Base-by-base conservation (phyloP, 2,797 vertebrate genomes). In the Odontamblyopus rebecca region DNA sequence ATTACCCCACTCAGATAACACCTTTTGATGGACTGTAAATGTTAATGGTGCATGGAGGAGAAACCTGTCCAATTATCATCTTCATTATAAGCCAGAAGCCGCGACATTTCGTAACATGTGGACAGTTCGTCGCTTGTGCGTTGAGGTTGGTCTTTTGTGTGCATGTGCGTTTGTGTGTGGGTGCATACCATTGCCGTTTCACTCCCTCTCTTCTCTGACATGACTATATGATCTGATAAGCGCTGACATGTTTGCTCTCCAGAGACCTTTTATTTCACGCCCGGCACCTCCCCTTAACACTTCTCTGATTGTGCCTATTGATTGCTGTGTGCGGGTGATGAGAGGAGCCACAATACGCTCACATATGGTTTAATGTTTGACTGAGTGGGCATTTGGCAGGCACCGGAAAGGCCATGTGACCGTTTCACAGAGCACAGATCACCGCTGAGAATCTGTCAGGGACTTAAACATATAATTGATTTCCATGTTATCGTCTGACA, bases 221-320 rank as follows among this genome's bases (percentile, higher is more conserved):
- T 68, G 72, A 70, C 68, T 79, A 79, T 82, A 85, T 89, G 89
- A 91, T 89, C 88, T 89, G 88, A 93, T 92, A 85, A 82, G 86
- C 63, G 16, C 67, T 75, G 88, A 88, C 91, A 86, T 89, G 88
- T 87, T 88, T 84, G 86, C 67, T 79, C 92, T 90, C 88, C 51
- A 66, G 88, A 89, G 90, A 89, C 87, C 79, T 88, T 91, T 93
- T 90, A 89, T 89, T 90, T 91, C 87, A 85, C 90, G 86, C 86
- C 81, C 82, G 4, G 84, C 83, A 76, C 89, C 84, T 85, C 84
- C 90, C 82, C 57, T 82, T 82, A 86, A 90, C 90, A 88, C 86
- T 79, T 88, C 77, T 73, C 82, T 82, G 82, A 87, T 87, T 85
- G 89, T 75, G 82, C 76, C 65, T 90, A 93, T 92, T 89, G 92